A percentile compares a stretch with the other conserved stretches of the same genome.
These are phyloP conservation scores for Vultur gryphus DNA, from an alignment of 2,797 vertebrate species.

Conservation along the genomic window DNA sequence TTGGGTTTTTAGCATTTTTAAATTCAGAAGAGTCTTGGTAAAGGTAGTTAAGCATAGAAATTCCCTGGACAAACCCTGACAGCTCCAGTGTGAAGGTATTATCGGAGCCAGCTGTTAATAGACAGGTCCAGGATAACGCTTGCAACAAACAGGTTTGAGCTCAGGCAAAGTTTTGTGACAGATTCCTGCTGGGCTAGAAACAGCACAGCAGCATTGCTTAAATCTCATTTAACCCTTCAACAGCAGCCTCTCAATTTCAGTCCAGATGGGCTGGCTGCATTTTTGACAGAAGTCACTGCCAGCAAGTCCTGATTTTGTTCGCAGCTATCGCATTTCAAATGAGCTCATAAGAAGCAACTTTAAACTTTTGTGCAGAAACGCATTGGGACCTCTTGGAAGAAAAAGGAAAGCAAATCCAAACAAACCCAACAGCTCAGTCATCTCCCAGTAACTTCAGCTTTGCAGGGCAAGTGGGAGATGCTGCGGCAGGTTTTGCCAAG, in stretches of 20 bases:
- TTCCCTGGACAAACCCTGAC: background rate
- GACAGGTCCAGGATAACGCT: conserved; percentile 8
- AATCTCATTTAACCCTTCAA: background rate
- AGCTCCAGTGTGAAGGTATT: background rate
- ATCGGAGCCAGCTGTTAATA: background rate
- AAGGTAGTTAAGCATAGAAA: background rate
- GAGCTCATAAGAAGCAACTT: background rate
- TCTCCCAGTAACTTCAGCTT: background rate
- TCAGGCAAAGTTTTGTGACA: background rate
- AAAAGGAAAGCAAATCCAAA: background rate
- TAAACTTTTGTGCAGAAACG: background rate
- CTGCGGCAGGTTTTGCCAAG: background rate
- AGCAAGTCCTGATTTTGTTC: background rate
- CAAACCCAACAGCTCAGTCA: background rate
- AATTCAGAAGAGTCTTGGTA: background rate
- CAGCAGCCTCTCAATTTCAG: background rate
- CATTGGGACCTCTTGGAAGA: background rate
- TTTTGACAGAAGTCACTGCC: background rate
- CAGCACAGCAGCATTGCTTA: background rate
- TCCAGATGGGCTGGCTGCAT: background rate
- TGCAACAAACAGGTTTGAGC: background rate
- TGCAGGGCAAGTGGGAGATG: background rate
- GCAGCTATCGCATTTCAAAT: background rate
- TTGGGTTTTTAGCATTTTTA: background rate
- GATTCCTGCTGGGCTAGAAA: background rate